Conservation (phyloP, 2,888 invertebrate genomes). For the Allophyes oxyacanthae region DNA sequence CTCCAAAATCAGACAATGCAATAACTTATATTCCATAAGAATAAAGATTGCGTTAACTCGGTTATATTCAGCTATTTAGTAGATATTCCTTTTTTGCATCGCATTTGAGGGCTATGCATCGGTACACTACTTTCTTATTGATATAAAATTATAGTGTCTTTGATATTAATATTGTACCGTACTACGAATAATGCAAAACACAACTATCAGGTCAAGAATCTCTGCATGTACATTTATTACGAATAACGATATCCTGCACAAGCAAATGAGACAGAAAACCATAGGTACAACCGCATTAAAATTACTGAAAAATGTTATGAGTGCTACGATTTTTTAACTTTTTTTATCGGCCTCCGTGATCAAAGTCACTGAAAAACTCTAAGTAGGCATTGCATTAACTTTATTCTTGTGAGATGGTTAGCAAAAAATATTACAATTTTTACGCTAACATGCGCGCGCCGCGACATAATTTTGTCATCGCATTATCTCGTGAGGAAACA, state of each 20-base stretch:
- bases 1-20: not conserved
- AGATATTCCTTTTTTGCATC: not conserved
- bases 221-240: constrained; percentile 1
- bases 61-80: constrained; percentile 1
- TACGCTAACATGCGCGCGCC: no score
- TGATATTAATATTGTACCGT: not conserved
- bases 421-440: no score
- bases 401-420: constrained; percentile 9
- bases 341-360: not conserved
- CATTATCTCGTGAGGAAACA: no score
- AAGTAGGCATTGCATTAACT: constrained; percentile 18
- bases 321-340: constrained; percentile 2
- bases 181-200: constrained; percentile 4
- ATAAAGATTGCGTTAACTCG: constrained; percentile 3
- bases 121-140: constrained; percentile 2
- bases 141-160: constrained; percentile 4
- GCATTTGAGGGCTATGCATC: not conserved
- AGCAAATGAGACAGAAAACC: constrained; percentile 7
- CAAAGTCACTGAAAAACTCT: not conserved
- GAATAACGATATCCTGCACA: constrained; percentile 1
- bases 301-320: constrained; percentile 10
- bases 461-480: no score
- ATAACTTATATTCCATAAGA: constrained; percentile 3
- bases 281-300: not conserved
- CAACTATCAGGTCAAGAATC: constrained; percentile 8